phyloP scores from a whole-genome alignment of 2,888 invertebrate species.

The Callosobruchus maculatus region DNA sequence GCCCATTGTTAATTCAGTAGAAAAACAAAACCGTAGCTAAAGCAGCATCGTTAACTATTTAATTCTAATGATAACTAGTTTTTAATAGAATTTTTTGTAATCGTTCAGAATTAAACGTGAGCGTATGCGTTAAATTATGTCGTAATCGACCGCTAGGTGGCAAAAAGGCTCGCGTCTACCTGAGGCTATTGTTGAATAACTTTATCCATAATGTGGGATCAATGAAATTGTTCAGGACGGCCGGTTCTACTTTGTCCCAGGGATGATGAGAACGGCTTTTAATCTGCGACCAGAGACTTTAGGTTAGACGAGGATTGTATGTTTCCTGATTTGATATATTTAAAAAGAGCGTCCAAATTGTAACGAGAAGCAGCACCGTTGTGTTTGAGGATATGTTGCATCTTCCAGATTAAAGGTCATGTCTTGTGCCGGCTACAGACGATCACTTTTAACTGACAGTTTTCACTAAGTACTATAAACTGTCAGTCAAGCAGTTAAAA shows the following conservation, averaged over 20 bases:
- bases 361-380: too few species aligned
- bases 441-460: too few species aligned
- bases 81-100: not conserved
- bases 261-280: too few species aligned
- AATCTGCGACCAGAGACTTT: too few species aligned
- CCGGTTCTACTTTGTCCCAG: not conserved
- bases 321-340: too few species aligned
- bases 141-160: not conserved
- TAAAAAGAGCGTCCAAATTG: too few species aligned
- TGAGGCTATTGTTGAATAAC: not conserved
- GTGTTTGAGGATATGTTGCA: too few species aligned
- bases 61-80: not conserved
- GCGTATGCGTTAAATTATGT: slow-evolving; percentile 1
- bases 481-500: too few species aligned
- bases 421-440: too few species aligned
- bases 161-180: not conserved
- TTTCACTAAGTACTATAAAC: too few species aligned
- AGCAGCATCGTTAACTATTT: not conserved
- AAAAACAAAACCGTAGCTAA: not conserved
- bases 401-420: too few species aligned
- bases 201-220: not conserved
- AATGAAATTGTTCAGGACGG: not conserved
- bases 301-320: too few species aligned
- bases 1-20: not conserved
- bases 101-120: not conserved